These are phyloP conservation scores for Macrophya alboannulata DNA, from an alignment of 2,888 invertebrate genomes.

Conservation along the genomic window DNA sequence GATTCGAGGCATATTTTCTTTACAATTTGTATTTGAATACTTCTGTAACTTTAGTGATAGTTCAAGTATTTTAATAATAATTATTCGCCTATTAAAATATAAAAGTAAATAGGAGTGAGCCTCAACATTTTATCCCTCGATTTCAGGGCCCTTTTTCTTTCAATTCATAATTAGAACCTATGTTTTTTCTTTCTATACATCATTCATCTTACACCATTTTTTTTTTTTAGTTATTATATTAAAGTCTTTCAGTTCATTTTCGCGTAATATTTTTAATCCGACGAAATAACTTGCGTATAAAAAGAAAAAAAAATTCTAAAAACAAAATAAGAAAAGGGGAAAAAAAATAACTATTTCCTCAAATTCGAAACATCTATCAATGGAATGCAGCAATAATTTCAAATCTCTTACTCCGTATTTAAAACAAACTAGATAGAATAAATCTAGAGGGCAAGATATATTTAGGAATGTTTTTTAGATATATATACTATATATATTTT, in stretches of 20 bases:
- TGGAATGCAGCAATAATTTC: constrained; percentile 48
- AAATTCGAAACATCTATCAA: background rate
- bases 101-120: constrained; percentile 16
- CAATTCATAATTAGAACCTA: background rate
- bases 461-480: constrained; percentile 41
- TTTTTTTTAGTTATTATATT: background rate
- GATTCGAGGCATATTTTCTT: constrained; percentile 3
- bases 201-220: background rate
- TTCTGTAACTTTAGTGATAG: background rate
- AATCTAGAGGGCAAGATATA: constrained; percentile 48
- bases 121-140: background rate
- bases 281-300: background rate
- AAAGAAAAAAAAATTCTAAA: background rate
- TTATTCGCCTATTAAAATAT: background rate
- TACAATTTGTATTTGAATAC: constrained; percentile 24
- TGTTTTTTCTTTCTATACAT: background rate
- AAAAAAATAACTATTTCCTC: background rate
- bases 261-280: background rate
- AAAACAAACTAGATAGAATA: constrained; percentile 1
- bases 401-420: constrained; percentile 24
- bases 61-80: background rate
- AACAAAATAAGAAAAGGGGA: background rate
- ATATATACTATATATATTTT: too few species aligned
- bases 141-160: background rate
- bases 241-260: constrained; percentile 27